phyloP scores from a whole-genome alignment of 1,140 invertebrate genomes.

The Caenorhabditis remanei region DNA sequence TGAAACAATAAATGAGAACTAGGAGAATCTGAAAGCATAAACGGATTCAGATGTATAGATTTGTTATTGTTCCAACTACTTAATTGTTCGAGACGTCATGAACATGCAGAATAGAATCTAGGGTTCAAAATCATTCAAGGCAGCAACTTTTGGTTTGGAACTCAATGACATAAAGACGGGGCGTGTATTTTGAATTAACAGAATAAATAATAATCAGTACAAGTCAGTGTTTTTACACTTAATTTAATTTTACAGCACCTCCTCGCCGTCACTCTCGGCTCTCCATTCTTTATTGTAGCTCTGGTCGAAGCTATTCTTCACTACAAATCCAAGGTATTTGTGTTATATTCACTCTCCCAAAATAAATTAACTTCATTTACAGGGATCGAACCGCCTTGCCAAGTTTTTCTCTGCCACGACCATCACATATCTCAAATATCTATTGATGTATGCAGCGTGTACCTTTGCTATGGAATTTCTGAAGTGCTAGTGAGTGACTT shows the following conservation, averaged over 20 bases:
- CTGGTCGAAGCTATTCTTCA: conserved; percentile 65
- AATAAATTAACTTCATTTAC: not conserved
- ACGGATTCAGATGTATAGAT: no score
- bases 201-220: no score
- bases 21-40: no score
- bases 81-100: not conserved
- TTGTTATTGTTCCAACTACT: no score
- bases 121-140: no score
- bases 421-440: conserved; percentile 62
- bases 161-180: no score
- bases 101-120: no score
- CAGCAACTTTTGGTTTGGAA: no score
- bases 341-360: not conserved
- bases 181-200: no score
- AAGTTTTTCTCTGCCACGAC: conserved; percentile 66
- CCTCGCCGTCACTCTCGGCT: conserved; percentile 64
- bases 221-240: not conserved
- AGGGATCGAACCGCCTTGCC: conserved; percentile 60
- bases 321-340: conserved; percentile 34
- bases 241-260: conserved; percentile 50
- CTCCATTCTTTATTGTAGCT: conserved; percentile 64
- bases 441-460: conserved; percentile 61
- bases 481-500: conserved; percentile 57
- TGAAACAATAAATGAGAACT: no score
- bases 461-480: conserved; percentile 65